A percentile compares a stretch with the other conserved stretches of the same genome.
Conservation (phyloP, 2,797 vertebrate species). For the Australoheros facetus region DNA sequence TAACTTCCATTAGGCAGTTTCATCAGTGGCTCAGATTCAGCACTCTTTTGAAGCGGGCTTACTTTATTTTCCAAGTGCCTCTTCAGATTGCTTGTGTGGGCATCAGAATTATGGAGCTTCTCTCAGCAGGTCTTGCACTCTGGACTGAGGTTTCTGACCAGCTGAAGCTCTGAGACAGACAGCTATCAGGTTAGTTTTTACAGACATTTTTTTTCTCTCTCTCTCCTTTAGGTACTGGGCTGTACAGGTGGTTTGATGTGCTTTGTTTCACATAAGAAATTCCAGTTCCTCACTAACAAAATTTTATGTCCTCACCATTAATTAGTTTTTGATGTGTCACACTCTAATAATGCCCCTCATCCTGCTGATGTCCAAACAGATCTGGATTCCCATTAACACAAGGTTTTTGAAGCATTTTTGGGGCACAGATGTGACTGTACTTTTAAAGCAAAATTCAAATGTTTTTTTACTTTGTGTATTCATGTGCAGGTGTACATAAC, state of each 20-base stretch:
- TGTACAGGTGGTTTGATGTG: neutral
- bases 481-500: neutral
- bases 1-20: neutral
- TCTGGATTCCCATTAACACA: neutral
- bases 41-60: neutral
- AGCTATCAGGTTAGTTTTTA: no score
- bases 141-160: neutral
- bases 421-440: neutral
- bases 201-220: no score
- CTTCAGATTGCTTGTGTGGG: neutral
- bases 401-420: no score
- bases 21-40: neutral
- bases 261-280: neutral
- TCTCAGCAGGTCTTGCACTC: neutral
- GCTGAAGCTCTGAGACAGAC: neutral
- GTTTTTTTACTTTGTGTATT: neutral
- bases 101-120: neutral
- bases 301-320: neutral
- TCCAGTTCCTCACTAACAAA: neutral
- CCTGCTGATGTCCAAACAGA: neutral
- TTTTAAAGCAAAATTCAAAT: neutral
- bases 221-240: no score
- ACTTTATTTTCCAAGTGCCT: conserved; percentile 1
- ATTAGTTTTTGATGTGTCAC: neutral
- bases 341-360: neutral